Percentiles rank a stretch among this genome's conserved stretches.
Conservation (phyloP, 1,140 invertebrate genomes). For the Halictus rubicundus region DNA sequence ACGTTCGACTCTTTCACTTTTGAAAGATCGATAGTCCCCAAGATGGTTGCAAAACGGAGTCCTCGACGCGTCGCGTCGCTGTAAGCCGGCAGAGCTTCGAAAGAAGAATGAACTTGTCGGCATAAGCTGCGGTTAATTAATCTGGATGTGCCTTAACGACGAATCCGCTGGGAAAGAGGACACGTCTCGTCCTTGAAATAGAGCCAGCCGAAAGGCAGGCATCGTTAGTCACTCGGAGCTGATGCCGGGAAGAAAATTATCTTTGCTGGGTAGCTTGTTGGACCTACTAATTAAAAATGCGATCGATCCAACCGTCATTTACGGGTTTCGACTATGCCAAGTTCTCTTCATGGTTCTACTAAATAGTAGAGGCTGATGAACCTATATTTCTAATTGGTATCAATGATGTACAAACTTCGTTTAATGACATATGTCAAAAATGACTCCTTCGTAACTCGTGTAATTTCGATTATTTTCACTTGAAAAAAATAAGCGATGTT, state of each 20-base stretch:
- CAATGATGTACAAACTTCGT: too few relatives aligned
- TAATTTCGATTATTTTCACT: too few relatives aligned
- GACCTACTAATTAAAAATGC: conserved; percentile 38
- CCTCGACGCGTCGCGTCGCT: not conserved
- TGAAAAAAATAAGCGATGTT: too few relatives aligned
- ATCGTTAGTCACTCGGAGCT: conserved; percentile 50
- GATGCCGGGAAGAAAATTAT: conserved; percentile 49
- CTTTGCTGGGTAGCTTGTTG: conserved; percentile 14
- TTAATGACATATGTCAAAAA: too few relatives aligned
- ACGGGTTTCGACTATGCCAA: too few relatives aligned
- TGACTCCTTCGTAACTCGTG: too few relatives aligned
- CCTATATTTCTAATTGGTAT: too few relatives aligned
- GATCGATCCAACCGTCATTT: too few relatives aligned
- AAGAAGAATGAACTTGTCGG: conserved; percentile 44
- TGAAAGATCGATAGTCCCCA: not conserved
- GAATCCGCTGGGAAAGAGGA: conserved; percentile 2
- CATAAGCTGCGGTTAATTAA: conserved; percentile 54
- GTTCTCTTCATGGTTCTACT: too few relatives aligned
- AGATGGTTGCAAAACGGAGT: not conserved
- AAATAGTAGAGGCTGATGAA: too few relatives aligned
- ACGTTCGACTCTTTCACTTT: not conserved
- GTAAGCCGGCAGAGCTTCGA: not conserved
- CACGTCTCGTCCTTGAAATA: conserved; percentile 34
- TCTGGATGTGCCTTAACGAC: conserved; percentile 30
- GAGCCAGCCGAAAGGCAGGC: conserved; percentile 39